phyloP scores from a whole-genome alignment of 2,888 invertebrate species.

The Exocentrus adspersus region DNA sequence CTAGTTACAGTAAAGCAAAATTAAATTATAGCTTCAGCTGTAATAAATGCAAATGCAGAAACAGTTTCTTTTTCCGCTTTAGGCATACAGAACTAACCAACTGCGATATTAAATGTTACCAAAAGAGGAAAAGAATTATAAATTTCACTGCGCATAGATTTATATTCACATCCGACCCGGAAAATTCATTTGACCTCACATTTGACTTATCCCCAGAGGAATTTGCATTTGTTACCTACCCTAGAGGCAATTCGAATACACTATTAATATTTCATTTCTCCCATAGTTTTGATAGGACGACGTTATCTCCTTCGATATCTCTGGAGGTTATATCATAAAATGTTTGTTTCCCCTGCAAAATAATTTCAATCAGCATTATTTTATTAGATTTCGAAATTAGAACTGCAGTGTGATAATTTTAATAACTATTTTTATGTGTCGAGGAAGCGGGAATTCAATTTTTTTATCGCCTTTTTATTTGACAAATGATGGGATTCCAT shows the following conservation, averaged over 20 bases:
- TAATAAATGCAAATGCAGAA: conserved; percentile 19
- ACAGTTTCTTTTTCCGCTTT: conserved; percentile 8
- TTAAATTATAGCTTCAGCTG: not conserved
- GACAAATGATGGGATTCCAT: not conserved
- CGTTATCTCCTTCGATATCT: too few species aligned
- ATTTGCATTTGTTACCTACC: not conserved
- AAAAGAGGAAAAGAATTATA: not conserved
- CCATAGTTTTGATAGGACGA: too few species aligned
- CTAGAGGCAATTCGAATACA: not conserved
- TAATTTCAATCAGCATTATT: too few species aligned
- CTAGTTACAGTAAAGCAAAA: not conserved
- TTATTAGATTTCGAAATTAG: too few species aligned
- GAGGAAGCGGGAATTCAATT: not conserved
- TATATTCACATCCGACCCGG: not conserved
- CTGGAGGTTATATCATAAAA: too few species aligned
- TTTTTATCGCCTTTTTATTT: not conserved
- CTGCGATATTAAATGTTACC: not conserved
- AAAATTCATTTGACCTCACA: not conserved
- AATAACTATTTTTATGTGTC: too few species aligned
- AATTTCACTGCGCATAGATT: not conserved
- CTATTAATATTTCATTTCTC: not conserved
- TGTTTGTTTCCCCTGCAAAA: too few species aligned
- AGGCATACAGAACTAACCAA: conserved; percentile 6
- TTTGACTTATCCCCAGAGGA: too few species aligned
- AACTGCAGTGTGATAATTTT: too few species aligned